Conservation (phyloP, 2,888 invertebrate species). For the Cantharis nigra region DNA sequence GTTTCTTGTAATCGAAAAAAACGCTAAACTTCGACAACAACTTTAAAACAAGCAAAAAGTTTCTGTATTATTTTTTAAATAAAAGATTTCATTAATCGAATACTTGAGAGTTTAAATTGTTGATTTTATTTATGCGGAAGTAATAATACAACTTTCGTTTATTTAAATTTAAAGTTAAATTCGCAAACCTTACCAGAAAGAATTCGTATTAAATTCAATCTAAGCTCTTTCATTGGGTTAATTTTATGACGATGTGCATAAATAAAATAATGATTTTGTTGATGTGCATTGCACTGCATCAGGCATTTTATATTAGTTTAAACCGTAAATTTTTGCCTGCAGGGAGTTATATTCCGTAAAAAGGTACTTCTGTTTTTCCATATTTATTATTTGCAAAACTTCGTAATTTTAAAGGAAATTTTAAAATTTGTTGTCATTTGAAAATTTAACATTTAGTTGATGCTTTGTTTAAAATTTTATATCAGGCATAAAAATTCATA, state of each 20-base stretch:
- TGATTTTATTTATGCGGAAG: neutral
- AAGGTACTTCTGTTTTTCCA: neutral
- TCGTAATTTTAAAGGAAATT: neutral
- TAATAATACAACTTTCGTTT: neutral
- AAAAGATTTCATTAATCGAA: neutral
- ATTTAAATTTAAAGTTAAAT: neutral
- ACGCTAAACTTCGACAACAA: neutral
- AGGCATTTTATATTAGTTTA: neutral
- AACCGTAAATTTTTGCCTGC: neutral
- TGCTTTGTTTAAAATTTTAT: neutral
- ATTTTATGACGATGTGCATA: neutral
- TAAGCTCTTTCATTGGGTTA: neutral
- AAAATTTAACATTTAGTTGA: neutral
- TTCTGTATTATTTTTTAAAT: neutral
- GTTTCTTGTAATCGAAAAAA: neutral
- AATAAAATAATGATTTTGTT: neutral
- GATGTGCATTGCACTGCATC: neutral
- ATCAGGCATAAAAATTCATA: neutral
- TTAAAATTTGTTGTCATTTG: neutral
- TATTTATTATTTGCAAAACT: neutral
- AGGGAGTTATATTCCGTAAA: neutral
- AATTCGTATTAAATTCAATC: neutral
- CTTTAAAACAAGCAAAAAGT: neutral
- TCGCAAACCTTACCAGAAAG: neutral
- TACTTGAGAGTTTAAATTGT: neutral